Base-by-base conservation (phyloP, 2,888 invertebrate genomes). In the Leptogaster cylindrica region DNA sequence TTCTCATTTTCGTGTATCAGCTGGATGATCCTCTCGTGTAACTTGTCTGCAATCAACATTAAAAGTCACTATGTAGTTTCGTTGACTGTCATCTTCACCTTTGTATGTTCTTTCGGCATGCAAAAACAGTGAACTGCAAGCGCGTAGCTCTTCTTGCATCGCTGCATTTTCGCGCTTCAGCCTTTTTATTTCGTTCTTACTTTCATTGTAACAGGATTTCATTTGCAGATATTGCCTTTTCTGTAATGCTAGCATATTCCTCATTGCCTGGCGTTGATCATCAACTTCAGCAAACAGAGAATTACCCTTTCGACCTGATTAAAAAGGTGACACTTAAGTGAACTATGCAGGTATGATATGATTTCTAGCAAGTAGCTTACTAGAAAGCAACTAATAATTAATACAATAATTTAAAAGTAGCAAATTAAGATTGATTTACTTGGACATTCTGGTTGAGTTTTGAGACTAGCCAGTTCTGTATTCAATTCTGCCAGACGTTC, bases 201-300 rank as follows among this genome's bases (percentile, higher is more conserved):
- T 79, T 2, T 79, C 78, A 31, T 75, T 74, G 33, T 72, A 79
- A n/a, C 73, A 71, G 71, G 78, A 79, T 50, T 79, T 80, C 81
- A 81, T 81, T 39, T 80, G 82, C 46, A 84, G 74, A 72, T 85
- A 87, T 20, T 83, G 84, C 74, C 85, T 85, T 74, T 87, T 87
- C 81, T 87, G 86, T 65, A 83, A 82, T 44, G 84, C 82, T 2
- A 87, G 77, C 69, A 84, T 79, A 68, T 85, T 83, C 8, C 84
- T 85, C 86, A 87, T 86, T 71, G 83, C 85, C 73, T 87, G 87
- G 20, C 87, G 82, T 72, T 87, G 87, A 73, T 87, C 87, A 72
- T 87, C 87, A 1, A 87, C 87, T 76, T 87, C 87, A 66, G 87
- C 87, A 78, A 87, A 87, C 72, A 87, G 78, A 0, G 87, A 87